Percentiles rank a stretch among this genome's conserved stretches.
phyloP scores from a whole-genome alignment of 2,797 vertebrate species.

The Xyrichtys novacula region DNA sequence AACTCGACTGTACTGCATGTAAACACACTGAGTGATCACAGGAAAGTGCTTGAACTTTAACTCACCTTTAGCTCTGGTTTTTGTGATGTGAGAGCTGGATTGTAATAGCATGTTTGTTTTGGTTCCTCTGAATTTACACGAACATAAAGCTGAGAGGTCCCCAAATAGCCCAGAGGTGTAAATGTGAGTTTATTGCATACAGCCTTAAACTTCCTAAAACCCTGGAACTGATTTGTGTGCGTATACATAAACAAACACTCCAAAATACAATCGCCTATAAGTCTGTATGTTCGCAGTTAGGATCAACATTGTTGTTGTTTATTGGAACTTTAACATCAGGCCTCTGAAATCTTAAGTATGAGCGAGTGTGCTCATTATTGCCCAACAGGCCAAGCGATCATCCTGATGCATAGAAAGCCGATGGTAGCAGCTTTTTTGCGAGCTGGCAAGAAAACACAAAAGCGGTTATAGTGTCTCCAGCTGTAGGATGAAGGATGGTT shows the following conservation, averaged over 20 bases:
- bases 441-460: slow-evolving; percentile 64
- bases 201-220: not conserved
- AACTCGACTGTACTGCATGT: too few species aligned
- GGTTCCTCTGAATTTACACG: not conserved
- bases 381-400: slow-evolving; percentile 41
- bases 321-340: slow-evolving; percentile 23
- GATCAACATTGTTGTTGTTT: slow-evolving; percentile 3
- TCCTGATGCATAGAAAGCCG: slow-evolving; percentile 42
- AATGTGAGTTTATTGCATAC: not conserved
- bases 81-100: not conserved
- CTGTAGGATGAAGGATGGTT: slow-evolving; percentile 72
- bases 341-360: slow-evolving; percentile 14
- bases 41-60: not conserved
- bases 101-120: not conserved
- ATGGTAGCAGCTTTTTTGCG: slow-evolving; percentile 60
- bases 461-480: slow-evolving; percentile 70
- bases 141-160: not conserved
- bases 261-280: not conserved
- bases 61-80: not conserved
- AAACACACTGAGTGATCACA: not conserved
- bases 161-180: slow-evolving; percentile 13
- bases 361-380: slow-evolving; percentile 29
- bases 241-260: not conserved
- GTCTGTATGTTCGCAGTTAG: not conserved
- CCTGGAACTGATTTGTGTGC: not conserved